phyloP scores from a whole-genome alignment of 2,888 invertebrate genomes.

The Xanthia togata region DNA sequence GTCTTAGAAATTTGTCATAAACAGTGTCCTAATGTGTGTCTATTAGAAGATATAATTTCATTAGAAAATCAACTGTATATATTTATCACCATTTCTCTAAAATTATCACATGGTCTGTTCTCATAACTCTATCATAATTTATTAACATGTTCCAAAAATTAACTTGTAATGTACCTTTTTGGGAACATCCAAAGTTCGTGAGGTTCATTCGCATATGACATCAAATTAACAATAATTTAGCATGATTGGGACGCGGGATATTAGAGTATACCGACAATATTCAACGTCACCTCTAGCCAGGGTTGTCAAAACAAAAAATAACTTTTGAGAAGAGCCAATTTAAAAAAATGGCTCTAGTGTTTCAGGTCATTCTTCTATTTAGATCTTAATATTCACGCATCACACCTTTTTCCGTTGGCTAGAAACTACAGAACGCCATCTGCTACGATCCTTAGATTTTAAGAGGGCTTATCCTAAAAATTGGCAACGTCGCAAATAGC shows the following conservation, averaged over 20 bases:
- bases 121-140: not conserved
- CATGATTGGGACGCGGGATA: constrained; percentile 1
- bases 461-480: no score
- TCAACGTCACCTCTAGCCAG: not conserved
- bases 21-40: not conserved
- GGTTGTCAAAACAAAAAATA: constrained; percentile 1
- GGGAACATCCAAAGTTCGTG: not conserved
- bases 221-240: constrained; percentile 34
- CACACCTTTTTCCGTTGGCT: no score
- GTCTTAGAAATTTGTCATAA: not conserved
- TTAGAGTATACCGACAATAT: constrained; percentile 5
- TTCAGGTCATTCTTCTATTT: not conserved
- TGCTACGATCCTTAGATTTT: no score
- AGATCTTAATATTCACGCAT: no score
- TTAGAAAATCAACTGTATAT: not conserved
- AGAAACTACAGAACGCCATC: no score
- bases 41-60: not conserved
- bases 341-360: not conserved
- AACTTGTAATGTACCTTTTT: not conserved
- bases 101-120: not conserved
- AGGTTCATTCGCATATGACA: constrained; percentile 16
- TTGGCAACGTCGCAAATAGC: no score
- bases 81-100: not conserved
- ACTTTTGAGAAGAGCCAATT: not conserved
- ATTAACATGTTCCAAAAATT: constrained; percentile 2